Evolutionary conservation across 1,140 invertebrate species (phyloP), one percentile per base, ranked within the genome.

Genomic region (Frieseomelitta varia): DNA sequence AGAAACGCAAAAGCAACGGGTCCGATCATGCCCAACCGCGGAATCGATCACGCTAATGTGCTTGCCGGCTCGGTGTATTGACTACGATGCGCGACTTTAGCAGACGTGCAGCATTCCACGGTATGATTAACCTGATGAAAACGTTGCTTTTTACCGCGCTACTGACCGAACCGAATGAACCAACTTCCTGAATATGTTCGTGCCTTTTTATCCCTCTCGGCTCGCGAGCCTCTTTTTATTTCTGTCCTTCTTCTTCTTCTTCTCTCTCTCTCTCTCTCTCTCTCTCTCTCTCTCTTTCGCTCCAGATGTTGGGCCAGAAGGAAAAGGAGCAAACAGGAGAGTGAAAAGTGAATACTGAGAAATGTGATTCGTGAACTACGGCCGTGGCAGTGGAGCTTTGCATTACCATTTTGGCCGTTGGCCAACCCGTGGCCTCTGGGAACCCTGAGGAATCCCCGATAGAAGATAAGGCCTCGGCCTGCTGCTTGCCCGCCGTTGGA

Each of bases 381-480:
- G 61, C 73, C 39, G 78, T 69, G 85, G 80, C 80, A 69, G 73
- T 79, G 21, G 74, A 86, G 86, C 81, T 89, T 90, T 88, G 90
- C 91, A 92, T 92, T 92, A 92, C 89, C 90, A 92, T 92, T 92
- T 91, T 92, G 91, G 91, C 90, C 61, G 68, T 8, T 55, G 34
- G 90, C 91, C 91, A 92, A 87, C 75, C 87, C 63, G 76, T 79
- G 74, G 67, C 85, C 84, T 55, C 88, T 80, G 61, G 39, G 88
- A 89, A n/a, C n/a, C 88, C 83, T 61, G 77, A 68, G 82, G 86
- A 89, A 89, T 91, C 87, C 90, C 80, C 88, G 88, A 91, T 91
- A 86, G 75, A 75, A 91, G 90, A 91, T 91, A 91, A 92, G 88
- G 79, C 85, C 74, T 84, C 30, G 47, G 74, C 69, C 87, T 85